Conservation (phyloP, 2,797 vertebrate genomes). For the Spondyliosoma cantharus region DNA sequence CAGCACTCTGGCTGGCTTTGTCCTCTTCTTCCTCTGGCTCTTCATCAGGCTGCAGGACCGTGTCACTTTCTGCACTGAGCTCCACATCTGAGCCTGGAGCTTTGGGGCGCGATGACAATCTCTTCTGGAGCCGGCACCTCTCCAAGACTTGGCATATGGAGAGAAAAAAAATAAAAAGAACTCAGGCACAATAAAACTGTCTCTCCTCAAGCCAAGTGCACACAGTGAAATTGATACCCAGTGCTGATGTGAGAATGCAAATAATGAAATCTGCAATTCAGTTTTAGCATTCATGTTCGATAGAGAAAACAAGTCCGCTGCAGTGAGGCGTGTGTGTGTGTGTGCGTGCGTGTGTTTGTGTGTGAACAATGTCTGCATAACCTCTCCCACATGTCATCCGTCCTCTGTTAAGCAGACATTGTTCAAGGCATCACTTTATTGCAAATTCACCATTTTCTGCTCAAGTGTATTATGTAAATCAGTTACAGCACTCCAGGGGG, state of each 20-base stretch:
- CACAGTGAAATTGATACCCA: constrained; percentile 16
- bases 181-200: constrained; percentile 36
- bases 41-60: constrained; percentile 46
- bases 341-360: constrained; percentile 2
- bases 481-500: constrained; percentile 66
- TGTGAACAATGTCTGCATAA: constrained; percentile 32
- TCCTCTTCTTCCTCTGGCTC: constrained; percentile 55
- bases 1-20: constrained; percentile 30
- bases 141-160: constrained; percentile 69
- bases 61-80: constrained; percentile 84
- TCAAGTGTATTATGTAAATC: constrained; percentile 75
- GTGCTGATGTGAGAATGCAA: constrained; percentile 29
- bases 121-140: constrained; percentile 78
- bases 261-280: constrained; percentile 27
- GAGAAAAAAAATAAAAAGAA: constrained; percentile 14
- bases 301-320: constrained; percentile 24
- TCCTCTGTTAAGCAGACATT: constrained; percentile 49
- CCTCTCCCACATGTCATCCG: constrained; percentile 46
- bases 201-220: constrained; percentile 26
- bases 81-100: constrained; percentile 79
- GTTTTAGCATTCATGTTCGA: constrained; percentile 17
- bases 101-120: constrained; percentile 59
- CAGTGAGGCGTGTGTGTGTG: background rate
- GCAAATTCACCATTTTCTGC: constrained; percentile 58
- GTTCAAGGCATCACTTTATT: constrained; percentile 50